phyloP scores from a whole-genome alignment of 2,113 vertebrate species.

The Rhombomys opimus region DNA sequence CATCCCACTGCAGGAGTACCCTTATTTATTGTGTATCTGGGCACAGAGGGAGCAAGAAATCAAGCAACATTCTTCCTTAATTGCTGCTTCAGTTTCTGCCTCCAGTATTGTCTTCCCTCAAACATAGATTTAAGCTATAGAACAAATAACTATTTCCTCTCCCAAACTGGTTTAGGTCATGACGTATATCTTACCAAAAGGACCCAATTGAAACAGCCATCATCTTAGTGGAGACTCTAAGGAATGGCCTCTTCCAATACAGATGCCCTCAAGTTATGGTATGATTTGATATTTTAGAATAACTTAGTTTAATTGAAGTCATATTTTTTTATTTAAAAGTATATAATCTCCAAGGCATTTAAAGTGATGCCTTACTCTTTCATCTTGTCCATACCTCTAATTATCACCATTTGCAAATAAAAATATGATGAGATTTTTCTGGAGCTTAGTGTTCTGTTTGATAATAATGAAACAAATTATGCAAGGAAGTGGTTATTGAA shows the following conservation, averaged over 20 bases:
- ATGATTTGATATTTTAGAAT: background rate
- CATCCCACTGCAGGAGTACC: background rate
- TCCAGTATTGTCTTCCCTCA: background rate
- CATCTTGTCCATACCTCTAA: background rate
- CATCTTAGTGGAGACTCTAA: background rate
- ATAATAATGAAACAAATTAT: background rate
- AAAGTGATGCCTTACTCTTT: background rate
- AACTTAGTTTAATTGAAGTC: background rate
- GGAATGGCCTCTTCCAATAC: background rate
- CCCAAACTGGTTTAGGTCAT: background rate
- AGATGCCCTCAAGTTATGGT: background rate
- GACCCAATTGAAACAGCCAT: background rate
- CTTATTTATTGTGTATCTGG: background rate
- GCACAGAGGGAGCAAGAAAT: background rate
- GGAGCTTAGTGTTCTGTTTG: background rate
- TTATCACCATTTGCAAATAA: background rate
- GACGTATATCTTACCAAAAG: no score
- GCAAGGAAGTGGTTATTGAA: background rate
- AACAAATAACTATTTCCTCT: background rate
- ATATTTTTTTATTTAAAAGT: conserved; percentile 2
- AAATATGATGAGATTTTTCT: conserved; percentile 4
- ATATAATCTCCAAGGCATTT: background rate
- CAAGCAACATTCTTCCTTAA: background rate
- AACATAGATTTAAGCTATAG: background rate
- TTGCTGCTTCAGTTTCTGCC: background rate